Evolutionary conservation across 2,888 invertebrate genomes (phyloP).

Genomic region (Gibbula magus): DNA sequence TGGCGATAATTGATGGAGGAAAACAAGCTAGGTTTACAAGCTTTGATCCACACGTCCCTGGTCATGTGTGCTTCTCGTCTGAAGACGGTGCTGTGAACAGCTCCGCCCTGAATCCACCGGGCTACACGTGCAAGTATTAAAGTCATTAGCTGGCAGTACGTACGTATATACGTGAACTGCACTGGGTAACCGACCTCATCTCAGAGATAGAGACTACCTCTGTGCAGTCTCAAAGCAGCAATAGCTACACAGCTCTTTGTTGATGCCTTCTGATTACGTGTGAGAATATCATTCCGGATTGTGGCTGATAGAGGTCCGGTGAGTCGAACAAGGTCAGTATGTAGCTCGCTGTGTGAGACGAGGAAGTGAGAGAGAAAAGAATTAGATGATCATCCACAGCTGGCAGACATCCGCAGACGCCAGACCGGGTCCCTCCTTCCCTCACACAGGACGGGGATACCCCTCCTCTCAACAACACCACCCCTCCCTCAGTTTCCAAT

Average conservation of each 20-base stretch:
- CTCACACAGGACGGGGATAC: too few relatives aligned
- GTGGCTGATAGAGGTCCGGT: neutral
- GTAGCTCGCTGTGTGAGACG: neutral
- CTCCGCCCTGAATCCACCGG: too few relatives aligned
- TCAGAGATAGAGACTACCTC: too few relatives aligned
- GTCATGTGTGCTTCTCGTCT: too few relatives aligned
- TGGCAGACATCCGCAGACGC: slow-evolving; percentile 14
- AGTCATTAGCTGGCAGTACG: too few relatives aligned
- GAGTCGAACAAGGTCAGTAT: neutral
- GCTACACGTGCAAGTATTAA: too few relatives aligned
- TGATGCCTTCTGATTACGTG: neutral
- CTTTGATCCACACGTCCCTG: too few relatives aligned
- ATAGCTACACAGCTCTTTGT: neutral
- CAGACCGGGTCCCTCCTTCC: neutral
- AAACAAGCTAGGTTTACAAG: neutral
- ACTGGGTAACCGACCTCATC: too few relatives aligned
- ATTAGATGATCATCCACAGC: neutral
- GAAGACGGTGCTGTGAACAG: too few relatives aligned
- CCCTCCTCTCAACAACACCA: too few relatives aligned
- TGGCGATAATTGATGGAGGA: slow-evolving; percentile 8
- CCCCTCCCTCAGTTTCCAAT: too few relatives aligned
- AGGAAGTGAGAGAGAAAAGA: slow-evolving; percentile 17
- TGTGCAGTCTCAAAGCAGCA: neutral
- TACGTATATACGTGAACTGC: too few relatives aligned
- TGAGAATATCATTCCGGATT: neutral